Evolutionary conservation across 1,140 invertebrate genomes (phyloP), one percentile per base, ranked within the genome.

Genomic region (Goniozus legneri): DNA sequence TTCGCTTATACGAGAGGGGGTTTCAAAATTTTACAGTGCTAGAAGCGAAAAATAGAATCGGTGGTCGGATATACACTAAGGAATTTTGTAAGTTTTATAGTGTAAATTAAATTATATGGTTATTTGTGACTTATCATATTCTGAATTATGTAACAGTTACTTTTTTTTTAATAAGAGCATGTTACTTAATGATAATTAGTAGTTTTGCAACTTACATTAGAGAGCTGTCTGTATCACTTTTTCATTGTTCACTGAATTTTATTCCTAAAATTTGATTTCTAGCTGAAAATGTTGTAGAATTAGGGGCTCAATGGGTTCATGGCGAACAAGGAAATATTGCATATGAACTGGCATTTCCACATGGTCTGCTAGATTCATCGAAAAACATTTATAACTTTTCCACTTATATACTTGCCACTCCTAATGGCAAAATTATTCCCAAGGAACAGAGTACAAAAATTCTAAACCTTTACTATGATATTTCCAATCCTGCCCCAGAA

Each of bases 271-370:
- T 16, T 30, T 18, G 39, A 45, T 60, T 65, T 57, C 21, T 27
- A 71, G 77, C 67, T 2, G 79, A 81, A 3, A 77, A 77, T 50
- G 67, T 79, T 15, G 71, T 92, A 6, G 92, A 95, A 67, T 50
- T 93, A 12, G 91, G 92, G 3, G 91, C 88, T 15, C 87, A 92
- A 59, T 91, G 87, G 86, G 79, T 91, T 54, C 91, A 94, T 58
- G 91, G 91, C 12, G 82, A 91, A 65, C 72, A 82, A 48, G 79
- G 74, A 14, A 89, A 92, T 71, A 60, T 78, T 8, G 82, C 88
- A 1, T 90, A 80, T 62, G 68, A 85, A 41, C 56, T 84, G 24
- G 84, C 83, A 0, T 80, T 81, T 38, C 73, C 80, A 24, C 54
- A 80, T 8, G 67, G 78, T 55, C 52, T 85, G 2, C 54, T 85